Base-by-base conservation (phyloP, 2,888 invertebrate genomes). In the Norana najaformis region DNA sequence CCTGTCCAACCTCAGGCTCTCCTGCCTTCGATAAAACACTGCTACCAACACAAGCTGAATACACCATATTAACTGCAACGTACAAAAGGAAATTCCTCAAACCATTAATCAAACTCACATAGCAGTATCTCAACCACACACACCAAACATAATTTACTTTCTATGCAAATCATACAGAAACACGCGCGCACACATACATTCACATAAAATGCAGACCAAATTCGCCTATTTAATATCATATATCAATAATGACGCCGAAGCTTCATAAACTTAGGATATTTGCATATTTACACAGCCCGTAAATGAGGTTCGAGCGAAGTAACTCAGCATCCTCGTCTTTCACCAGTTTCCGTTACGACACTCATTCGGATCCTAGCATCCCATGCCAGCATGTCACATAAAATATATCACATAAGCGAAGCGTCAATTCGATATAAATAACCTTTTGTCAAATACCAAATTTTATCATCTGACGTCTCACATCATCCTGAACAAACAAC, bases 381-480 rank as follows among this genome's bases (percentile, higher is more conserved):
- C 69, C 69, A n/a, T 69, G 13, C 69, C 69, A 69, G n/a, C n/a
- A 69, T n/a, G 30, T n/a, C 69, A 11, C 16, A n/a, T n/a, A 30
- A 11, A 30, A 69, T n/a, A n/a, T 13, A 69, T 69, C 69, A 69
- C 23, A 30, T n/a, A 69, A n/a, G 16, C 16, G n/a, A n/a, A 69
- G 6, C 69, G 13, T 69, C 69, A 69, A 16, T 69, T 69, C n/a
- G n/a, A 69, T 69, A 69, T 69, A 85, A 85, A 85, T 85, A 85
- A 85, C 85, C 20, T 20, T 85, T 85, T 37, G 85, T 85, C 85
- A 36, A 85, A 85, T 85, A 85, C 85, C n/a, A n/a, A 85, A 37
- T 85, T 37, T 85, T 85, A 85, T 85, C 85, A 37, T 35, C 85
- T 37, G 23, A 85, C 16, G 85, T 23, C 36, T 20, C 35, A 30